Evolutionary conservation across 2,113 vertebrate genomes (phyloP), one percentile per base, ranked within the genome.

Genomic region (Ploceus nigricollis): DNA sequence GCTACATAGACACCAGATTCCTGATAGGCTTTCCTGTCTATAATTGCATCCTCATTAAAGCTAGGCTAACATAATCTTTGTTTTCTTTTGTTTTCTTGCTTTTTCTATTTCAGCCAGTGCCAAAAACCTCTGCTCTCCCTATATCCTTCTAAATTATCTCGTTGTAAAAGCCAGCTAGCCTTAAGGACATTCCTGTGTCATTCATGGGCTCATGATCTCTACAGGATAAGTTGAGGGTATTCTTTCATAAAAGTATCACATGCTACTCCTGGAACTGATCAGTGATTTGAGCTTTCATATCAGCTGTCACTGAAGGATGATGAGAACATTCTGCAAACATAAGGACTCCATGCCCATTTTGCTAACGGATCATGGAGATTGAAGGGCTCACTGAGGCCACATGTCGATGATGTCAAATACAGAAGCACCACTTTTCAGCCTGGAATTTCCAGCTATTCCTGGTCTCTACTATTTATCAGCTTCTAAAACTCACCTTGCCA

Each of bases 121-220:
- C 47, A 20, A 65, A 87, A 64, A 1, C 0, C 2, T 13, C 19
- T 22, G 2, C 3, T 61, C 16, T 45, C 16, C 1, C 2, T 11
- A 25, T 2, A 3, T 51, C 15, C 45, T 53, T 60, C 11, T 18
- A 24, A 56, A 37, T 88, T 35, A 14, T 12, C 17, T 72, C 69
- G 19, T 37, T 79, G 24, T 70, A 47, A 63, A 85, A 27, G 9
- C 12, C 44, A 82, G 6, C 5, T 25, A 53, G 8, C 24, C 8
- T 2, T 68, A 31, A 47, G n/a, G n/a, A n/a, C 31, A 64, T 9
- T 42, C 39, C 35, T 40, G 0, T 53, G 23, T 23, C 40, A 53
- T 40, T 60, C 17, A 11, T 16, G 7, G 37, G 28, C 31, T 53
- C 71, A 12, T 13, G 13, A 15, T 64, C 13, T 47, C 33, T 37